Evolutionary conservation across 1,140 invertebrate species (phyloP), one percentile per base, ranked within the genome.

Genomic region (Phymorhynchus buccinoides): DNA sequence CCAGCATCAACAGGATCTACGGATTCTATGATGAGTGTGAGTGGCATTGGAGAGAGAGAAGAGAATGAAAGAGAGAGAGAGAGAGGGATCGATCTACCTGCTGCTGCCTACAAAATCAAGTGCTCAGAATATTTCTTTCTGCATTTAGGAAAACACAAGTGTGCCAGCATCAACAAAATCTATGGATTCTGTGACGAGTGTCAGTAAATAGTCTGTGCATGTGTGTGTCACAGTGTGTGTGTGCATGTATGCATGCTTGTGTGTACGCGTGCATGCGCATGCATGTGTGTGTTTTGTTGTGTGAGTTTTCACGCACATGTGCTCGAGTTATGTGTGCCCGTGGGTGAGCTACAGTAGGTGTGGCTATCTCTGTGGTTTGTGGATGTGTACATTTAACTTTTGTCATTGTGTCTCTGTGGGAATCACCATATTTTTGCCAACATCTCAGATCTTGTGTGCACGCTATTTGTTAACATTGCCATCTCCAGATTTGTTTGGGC

Each of bases 121-220:
- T 93, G 95, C 90, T 93, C 92, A 48, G 95, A 96, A 89, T 95
- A 95, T 90, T 95, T 96, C 90, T 96, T 95, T 91, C 90, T 96
- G n/a, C 92, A 96, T 41, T 91, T 95, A 85, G 95, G 95, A 78
- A 96, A 96, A 89, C 95, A 96, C 90, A 95, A 96, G 92, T 95
- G 95, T 90, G 94, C 95, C 56, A 94, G 94, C 86, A 95, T 96
- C 88, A 96, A 96, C 92, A 91, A 94, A 86, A 94, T 95, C 39
- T 95, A 95, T 91, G 95, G 95, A 37, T 95, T 95, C 87, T 93
- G 93, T 88, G 93, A 93, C 12, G 56, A 12, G 7, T 9, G 56
- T 22, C 18, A 12, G 7, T 22, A 27, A 12, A 27, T n/a, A 62
- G 56, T 4, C 4, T 22, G 56, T 62, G 56, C n/a, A 22, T 62